Conservation (phyloP, 2,113 vertebrate genomes). For the Oenanthe oenanthe region DNA sequence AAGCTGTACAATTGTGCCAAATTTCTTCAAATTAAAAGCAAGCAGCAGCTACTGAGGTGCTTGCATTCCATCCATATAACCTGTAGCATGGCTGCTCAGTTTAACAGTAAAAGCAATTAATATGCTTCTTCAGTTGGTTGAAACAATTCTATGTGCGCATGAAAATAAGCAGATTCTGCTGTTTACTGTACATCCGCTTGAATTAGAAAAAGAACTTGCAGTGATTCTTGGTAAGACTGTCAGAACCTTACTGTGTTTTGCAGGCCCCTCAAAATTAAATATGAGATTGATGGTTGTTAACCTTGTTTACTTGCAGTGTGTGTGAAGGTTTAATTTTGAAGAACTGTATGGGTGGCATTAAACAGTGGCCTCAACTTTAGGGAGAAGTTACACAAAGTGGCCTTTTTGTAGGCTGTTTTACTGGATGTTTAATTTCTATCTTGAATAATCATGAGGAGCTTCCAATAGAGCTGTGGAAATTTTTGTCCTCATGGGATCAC, state of each 20-base stretch:
- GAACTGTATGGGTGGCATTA: background rate
- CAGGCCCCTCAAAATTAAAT: background rate
- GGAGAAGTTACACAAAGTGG: background rate
- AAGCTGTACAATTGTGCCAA: background rate
- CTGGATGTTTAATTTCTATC: background rate
- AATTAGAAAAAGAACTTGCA: background rate
- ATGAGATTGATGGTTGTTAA: background rate
- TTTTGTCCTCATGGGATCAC: background rate
- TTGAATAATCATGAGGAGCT: background rate
- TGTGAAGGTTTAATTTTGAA: background rate
- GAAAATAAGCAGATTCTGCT: background rate
- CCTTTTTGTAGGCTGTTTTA: background rate
- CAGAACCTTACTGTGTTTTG: background rate
- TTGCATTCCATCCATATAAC: rapidly evolving
- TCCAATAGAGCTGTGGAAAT: background rate
- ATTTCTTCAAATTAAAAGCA: background rate
- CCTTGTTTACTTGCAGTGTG: rapidly evolving
- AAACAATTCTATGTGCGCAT: background rate
- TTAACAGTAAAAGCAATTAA: background rate
- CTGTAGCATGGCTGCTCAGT: background rate
- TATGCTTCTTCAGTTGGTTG: background rate
- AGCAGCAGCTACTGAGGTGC: background rate
- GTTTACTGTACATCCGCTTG: background rate
- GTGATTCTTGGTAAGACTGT: background rate
- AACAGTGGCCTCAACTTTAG: rapidly evolving